Conservation (phyloP, 2,113 vertebrate genomes). For the Dascyllus trimaculatus region DNA sequence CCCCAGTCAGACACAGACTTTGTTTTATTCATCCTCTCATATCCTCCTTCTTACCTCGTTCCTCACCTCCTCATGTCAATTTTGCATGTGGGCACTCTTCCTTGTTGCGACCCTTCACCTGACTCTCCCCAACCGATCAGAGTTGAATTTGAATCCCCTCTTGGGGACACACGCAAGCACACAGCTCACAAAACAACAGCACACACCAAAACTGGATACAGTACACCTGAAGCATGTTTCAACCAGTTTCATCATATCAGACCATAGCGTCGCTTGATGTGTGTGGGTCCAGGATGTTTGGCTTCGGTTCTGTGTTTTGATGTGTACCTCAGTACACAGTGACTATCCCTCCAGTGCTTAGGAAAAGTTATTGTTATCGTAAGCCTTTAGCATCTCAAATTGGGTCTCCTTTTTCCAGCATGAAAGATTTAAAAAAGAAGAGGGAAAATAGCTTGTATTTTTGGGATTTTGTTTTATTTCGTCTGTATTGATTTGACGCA, state of each 20-base stretch:
- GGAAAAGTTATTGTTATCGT: conserved; percentile 9
- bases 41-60: conserved; percentile 53
- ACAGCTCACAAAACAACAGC: conserved; percentile 51
- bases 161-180: conserved; percentile 30
- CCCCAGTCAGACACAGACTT: conserved; percentile 78
- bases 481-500: neutral
- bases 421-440: conserved; percentile 4
- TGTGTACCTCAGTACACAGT: neutral
- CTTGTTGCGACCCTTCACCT: conserved; percentile 65
- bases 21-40: conserved; percentile 84
- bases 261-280: conserved; percentile 55
- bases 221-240: conserved; percentile 74
- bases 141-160: conserved; percentile 69
- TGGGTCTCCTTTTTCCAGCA: neutral
- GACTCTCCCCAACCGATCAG: conserved; percentile 63
- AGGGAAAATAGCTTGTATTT: neutral
- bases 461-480: neutral
- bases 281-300: conserved; percentile 60
- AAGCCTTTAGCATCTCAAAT: neutral
- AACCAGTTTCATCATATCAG: conserved; percentile 72
- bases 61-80: conserved; percentile 80
- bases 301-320: conserved; percentile 37
- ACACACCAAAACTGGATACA: conserved; percentile 53
- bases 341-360: conserved; percentile 10
- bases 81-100: conserved; percentile 76